A percentile compares a stretch with the other conserved stretches of the same genome.
phyloP scores from a whole-genome alignment of 2,888 invertebrate species.

The Cryptophagus acutangulus region DNA sequence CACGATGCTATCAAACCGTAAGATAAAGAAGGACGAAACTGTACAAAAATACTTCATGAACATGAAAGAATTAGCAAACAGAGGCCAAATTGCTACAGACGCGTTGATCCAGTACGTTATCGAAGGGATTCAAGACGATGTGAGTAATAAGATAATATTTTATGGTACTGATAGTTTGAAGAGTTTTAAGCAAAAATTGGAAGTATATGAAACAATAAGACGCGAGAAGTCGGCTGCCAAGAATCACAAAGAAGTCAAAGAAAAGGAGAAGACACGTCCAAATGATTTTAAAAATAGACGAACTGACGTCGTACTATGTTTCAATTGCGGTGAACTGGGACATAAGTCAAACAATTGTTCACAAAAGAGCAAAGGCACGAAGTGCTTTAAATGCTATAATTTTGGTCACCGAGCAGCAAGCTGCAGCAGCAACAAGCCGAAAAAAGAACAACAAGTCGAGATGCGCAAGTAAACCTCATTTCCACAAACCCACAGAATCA shows the following conservation, averaged over 20 bases:
- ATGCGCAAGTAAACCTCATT: neutral
- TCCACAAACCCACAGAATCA: neutral
- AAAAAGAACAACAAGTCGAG: neutral
- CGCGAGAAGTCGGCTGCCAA: neutral
- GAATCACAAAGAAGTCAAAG: neutral
- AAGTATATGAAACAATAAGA: neutral
- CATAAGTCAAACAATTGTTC: neutral
- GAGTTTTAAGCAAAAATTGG: neutral
- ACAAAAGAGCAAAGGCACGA: neutral
- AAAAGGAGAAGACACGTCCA: neutral
- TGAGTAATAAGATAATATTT: constrained; percentile 23
- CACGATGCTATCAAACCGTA: constrained; percentile 25
- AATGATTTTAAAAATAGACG: neutral
- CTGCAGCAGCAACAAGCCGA: neutral
- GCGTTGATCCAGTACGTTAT: constrained; percentile 41
- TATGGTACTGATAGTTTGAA: constrained; percentile 20
- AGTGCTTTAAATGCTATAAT: neutral
- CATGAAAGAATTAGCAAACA: constrained; percentile 41
- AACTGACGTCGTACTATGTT: too few relatives aligned
- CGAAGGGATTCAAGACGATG: constrained; percentile 36
- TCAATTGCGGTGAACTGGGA: neutral
- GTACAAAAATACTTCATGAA: constrained; percentile 38
- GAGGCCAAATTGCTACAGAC: constrained; percentile 36
- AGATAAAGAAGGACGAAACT: constrained; percentile 36
- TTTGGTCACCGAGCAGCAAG: neutral